Conservation (phyloP, 2,113 vertebrate species). For the Oncorhynchus nerka region DNA sequence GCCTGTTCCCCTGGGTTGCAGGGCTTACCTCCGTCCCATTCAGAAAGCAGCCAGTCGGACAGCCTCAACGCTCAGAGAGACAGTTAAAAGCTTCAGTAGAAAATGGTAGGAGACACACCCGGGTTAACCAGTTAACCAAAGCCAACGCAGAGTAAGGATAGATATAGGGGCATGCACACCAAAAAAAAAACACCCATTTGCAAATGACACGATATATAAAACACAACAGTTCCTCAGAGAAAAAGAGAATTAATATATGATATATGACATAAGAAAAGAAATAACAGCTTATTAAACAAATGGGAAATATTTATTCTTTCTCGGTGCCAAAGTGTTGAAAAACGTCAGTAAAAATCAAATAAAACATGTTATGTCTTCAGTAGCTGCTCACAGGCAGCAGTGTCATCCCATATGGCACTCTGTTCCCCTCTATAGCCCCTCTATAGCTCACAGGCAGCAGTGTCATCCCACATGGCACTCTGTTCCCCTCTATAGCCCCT, state of each 20-base stretch:
- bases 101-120: conserved; percentile 43
- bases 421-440: no score
- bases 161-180: conserved; percentile 5
- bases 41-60: neutral
- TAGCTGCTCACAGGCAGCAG: conserved; percentile 18
- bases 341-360: conserved; percentile 20
- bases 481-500: no score
- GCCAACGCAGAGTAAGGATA: conserved; percentile 50
- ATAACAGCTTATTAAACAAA: conserved; percentile 30
- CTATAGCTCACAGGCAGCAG: no score
- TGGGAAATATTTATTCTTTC: conserved; percentile 68
- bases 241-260: neutral
- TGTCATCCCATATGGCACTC: neutral
- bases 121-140: conserved; percentile 58
- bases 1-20: no score
- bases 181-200: neutral
- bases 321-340: conserved; percentile 49
- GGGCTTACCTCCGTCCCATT: conserved; percentile 43
- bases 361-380: conserved; percentile 9
- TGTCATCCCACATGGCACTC: no score
- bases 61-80: conserved; percentile 31
- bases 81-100: conserved; percentile 55
- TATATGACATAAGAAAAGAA: neutral
- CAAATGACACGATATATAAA: neutral
- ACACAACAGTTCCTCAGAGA: neutral